Base-by-base conservation (phyloP, 2,888 invertebrate genomes). In the Epistrophe grossulariae region DNA sequence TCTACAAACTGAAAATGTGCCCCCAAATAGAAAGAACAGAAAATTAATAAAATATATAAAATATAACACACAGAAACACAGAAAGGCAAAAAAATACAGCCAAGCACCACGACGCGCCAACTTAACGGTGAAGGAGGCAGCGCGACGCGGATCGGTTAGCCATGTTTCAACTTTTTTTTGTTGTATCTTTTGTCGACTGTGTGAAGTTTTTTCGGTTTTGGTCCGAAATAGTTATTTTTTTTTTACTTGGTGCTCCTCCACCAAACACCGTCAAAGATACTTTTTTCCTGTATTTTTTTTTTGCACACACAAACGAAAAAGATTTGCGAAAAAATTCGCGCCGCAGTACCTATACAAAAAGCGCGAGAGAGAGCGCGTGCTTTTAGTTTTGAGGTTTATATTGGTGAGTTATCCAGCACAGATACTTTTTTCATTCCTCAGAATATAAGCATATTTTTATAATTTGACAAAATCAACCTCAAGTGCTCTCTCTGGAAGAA, bases 1-100 rank as follows among this genome's bases (percentile, higher is more conserved):
- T 90, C 90, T 90, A 90, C 90, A 90, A 90, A 91, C 91, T 91
- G 88, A 89, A 83, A 88, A 88, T 81, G 87, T 88, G 88, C 88
- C 88, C 88, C 88, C 88, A 88, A 88, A 88, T 88, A 88, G 88
- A 88, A 84, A 84, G 84, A 83, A 88, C 88, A 88, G 87, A 87
- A 87, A 87, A 87, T 87, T 87, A 87, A 84, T 84, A 84, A 84
- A 84, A 84, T 84, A 84, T 84, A 87, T 87, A 87, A 87, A 87
- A 87, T 87, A 87, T 79, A 83, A 83, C 83, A 87, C 87, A 87
- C 87, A 79, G 82, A 87, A 81, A 87, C 85, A 87, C 85, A 74
- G 83, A 87, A 82, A 87, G 83, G 48, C 66, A 71, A 78, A 79
- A 84, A 84, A 79, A 84, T 68, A 84, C 81, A 87, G 83, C 60